phyloP scores from a whole-genome alignment of 1,140 invertebrate species.

The Hyles vespertilio region DNA sequence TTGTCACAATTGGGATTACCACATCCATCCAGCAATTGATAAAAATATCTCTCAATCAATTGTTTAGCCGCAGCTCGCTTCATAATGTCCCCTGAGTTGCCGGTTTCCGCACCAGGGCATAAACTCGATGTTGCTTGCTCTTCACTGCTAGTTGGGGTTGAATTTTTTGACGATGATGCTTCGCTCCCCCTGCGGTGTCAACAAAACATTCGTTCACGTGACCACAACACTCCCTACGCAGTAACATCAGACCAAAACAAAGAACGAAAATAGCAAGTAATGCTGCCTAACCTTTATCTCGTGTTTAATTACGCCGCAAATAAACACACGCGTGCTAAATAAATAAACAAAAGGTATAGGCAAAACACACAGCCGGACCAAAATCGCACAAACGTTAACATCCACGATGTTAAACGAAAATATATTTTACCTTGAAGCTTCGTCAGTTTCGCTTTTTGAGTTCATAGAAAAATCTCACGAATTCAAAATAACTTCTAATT shows the following conservation, averaged over 20 bases:
- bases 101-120: constrained; percentile 44
- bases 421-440: constrained; percentile 71
- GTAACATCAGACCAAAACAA: constrained; percentile 35
- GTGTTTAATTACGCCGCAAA: constrained; percentile 27
- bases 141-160: constrained; percentile 50
- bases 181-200: constrained; percentile 59
- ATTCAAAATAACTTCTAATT: constrained; percentile 42
- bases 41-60: constrained; percentile 94
- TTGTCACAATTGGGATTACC: constrained; percentile 90
- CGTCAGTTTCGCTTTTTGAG: constrained; percentile 73
- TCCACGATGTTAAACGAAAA: background rate
- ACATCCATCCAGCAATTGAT: constrained; percentile 93
- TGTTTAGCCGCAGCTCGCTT: constrained; percentile 92
- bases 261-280: constrained; percentile 68
- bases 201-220: constrained; percentile 7
- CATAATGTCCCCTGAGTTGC: constrained; percentile 80
- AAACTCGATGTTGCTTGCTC: constrained; percentile 44
- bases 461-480: constrained; percentile 69
- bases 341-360: too few relatives aligned
- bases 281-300: constrained; percentile 50
- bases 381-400: background rate
- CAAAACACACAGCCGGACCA: background rate
- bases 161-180: constrained; percentile 70
- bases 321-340: constrained; percentile 11
- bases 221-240: too few relatives aligned